A percentile compares a stretch with the other conserved stretches of the same genome.
phyloP scores from a whole-genome alignment of 2,888 invertebrate species.

The Dioctria linearis region DNA sequence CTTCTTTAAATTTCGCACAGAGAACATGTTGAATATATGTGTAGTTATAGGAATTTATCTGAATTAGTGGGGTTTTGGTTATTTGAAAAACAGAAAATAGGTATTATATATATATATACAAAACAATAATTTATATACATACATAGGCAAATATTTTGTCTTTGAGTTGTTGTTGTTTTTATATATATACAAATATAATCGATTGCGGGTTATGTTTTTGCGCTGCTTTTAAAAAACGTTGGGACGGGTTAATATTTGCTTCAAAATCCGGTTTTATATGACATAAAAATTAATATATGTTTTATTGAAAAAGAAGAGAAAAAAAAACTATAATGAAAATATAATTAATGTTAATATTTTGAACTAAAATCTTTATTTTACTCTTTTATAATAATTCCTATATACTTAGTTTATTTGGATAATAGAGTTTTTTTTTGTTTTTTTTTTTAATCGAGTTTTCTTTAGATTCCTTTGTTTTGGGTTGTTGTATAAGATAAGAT shows the following conservation, averaged over 20 bases:
- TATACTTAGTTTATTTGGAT: no score
- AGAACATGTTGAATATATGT: not conserved
- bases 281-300: not conserved
- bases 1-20: not conserved
- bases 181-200: not conserved
- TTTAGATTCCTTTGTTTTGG: no score
- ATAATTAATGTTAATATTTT: not conserved
- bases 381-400: no score
- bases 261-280: constrained; percentile 64
- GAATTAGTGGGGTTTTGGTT: no score
- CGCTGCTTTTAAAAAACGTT: constrained; percentile 65
- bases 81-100: not conserved
- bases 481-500: no score
- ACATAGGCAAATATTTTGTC: constrained; percentile 23
- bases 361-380: not conserved
- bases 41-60: not conserved
- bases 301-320: not conserved
- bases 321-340: constrained; percentile 8
- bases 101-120: constrained; percentile 9
- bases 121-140: constrained; percentile 11
- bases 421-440: no score
- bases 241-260: constrained; percentile 71
- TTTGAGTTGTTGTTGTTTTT: no score
- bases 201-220: constrained; percentile 51
- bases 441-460: no score